Evolutionary conservation across 1,140 invertebrate species (phyloP), one percentile per base, ranked within the genome.

Genomic region (Mycetomoellerius zeteki): DNA sequence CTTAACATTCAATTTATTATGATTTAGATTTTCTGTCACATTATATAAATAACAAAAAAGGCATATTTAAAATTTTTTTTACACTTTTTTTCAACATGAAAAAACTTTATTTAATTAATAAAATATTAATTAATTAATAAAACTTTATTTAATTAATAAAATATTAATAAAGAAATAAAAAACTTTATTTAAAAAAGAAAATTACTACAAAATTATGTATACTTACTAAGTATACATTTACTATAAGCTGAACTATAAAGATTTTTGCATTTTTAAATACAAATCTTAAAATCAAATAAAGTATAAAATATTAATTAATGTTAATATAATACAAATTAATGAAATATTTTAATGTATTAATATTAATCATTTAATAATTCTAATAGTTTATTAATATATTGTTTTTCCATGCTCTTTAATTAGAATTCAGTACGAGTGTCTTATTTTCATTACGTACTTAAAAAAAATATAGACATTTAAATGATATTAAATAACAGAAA

Each of bases 401-500:
- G 30, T 33, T 27, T 76, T 0, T 14, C 27, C 8, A 37, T 33
- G 2, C 12, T 21, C 21, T 21, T 64, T 24, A 30, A 64, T 76
- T 72, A 71, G 12, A 71, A 71, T 21, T 75, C 7, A 30, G 30
- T 8, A 56, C 8, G 19, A n/a, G n/a, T 16, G 3, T 33, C 24
- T 47, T 64, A 27, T 73, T 58, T 75, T 37, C 0, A 21, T 56
- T 1, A 52, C 56, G 52, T 21, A 73, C 12, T 64, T 50, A 54
- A 72, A 81, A 24, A 71, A 81, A 24, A 71, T 30, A 50, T 77
- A 19, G 14, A 81, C 16, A 60, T 54, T 5, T 14, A 72, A n/a
- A 62, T 71, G 24, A n/a, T 21, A 65, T 21, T 76, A 64, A 75
- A 69, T 67, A 21, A 78, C 64, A 65, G 52, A 54, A 60, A 21